A percentile compares a stretch with the other conserved stretches of the same genome.
Evolutionary conservation across 2,888 invertebrate species (phyloP).

Genomic region (Drosophila lacicola): DNA sequence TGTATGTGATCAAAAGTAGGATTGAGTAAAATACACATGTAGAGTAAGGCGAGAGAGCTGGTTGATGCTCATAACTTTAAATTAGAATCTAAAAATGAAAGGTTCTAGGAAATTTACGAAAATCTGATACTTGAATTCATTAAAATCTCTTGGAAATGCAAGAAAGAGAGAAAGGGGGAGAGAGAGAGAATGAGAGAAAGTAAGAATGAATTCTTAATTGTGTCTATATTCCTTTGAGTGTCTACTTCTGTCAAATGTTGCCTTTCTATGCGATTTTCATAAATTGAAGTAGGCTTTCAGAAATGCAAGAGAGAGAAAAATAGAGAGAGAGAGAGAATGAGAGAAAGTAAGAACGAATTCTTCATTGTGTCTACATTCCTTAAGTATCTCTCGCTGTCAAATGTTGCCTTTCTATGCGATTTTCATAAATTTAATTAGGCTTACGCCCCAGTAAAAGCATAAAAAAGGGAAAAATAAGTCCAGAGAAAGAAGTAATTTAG

Average conservation of each 20-base stretch:
- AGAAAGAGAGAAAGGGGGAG: not conserved
- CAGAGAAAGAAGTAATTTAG: no score
- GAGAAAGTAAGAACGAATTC: not conserved
- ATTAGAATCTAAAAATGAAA: not conserved
- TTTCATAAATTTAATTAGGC: not conserved
- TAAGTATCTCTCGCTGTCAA: not conserved
- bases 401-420: not conserved
- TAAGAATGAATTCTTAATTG: not conserved
- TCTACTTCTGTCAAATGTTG: not conserved
- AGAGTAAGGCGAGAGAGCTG: not conserved
- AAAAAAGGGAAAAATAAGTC: no score
- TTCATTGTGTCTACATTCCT: no score
- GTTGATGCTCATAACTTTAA: no score
- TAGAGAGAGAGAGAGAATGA: not conserved
- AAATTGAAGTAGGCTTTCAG: not conserved
- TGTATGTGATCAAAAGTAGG: not conserved
- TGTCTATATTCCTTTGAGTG: no score
- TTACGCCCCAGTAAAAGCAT: no score
- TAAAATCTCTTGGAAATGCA: not conserved
- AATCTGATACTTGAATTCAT: no score
- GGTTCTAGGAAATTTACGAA: no score
- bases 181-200: not conserved
- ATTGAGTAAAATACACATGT: not conserved
- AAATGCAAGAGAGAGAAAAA: not conserved
- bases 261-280: conserved; percentile 4